Evolutionary conservation across 2,888 invertebrate species (phyloP), one percentile per base, ranked within the genome.

Genomic region (Chromoteleia sp.): DNA sequence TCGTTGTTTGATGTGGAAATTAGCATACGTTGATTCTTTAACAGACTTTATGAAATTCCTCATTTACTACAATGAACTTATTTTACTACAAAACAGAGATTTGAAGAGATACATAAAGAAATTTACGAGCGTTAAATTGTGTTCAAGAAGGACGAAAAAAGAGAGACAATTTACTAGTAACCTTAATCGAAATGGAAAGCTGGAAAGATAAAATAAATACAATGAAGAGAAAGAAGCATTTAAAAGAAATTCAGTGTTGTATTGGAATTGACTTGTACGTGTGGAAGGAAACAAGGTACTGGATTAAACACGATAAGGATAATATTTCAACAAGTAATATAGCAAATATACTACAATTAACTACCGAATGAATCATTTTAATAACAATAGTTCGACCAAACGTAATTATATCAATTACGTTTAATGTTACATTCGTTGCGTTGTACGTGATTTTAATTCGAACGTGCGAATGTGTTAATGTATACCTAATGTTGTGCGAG

Each of bases 161-260:
- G 21, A 45, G 21, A 45, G 65, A 65, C 39, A 65, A 65, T 65
- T 65, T 21, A 36, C 50, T 17, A 39, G 65, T 65, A 65, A 50
- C 65, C 65, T 65, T 65, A 65, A 65, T 65, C 54, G 67, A 67
- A 67, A 67, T 67, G 67, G 67, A 65, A 65, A 65, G 65, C 65
- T 52, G 65, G 50, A 50, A 65, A 52, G 65, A 52, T 52, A 52
- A 65, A 65, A 63, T 30, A 67, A 41, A 54, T 39, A 67, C 67
- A 67, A 67, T 67, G 54, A 67, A 54, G 50, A 52, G 17, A 45
- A 15, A 19, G 36, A 12, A 54, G 30, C 54, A 19, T 21, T 67
- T 52, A 30, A 67, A 67, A 67, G 67, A 54, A 67, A 63, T 39
- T n/a, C 17, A 25, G 10, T 5, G 48, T 14, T 12, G 48, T 39